Evolutionary conservation across 2,113 vertebrate species (phyloP).

Genomic region (Nanger granti): DNA sequence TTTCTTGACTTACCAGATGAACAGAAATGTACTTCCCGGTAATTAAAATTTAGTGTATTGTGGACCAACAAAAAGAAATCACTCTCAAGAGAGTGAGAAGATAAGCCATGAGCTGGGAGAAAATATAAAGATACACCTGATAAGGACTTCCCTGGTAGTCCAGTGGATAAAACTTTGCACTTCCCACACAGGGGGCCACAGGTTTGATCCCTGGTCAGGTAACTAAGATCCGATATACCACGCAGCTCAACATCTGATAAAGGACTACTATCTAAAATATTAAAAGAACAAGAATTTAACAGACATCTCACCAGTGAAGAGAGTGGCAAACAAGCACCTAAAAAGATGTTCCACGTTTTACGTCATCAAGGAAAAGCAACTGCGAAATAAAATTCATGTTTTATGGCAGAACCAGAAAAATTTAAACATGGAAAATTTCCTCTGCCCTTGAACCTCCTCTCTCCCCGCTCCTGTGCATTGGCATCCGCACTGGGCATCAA

Average conservation of each 20-base stretch:
- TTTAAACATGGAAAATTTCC: neutral
- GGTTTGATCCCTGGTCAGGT: neutral
- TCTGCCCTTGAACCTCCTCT: neutral
- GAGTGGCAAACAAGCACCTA: neutral
- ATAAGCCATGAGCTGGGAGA: neutral
- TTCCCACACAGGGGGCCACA: neutral
- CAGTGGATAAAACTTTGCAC: neutral
- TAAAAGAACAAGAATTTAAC: neutral
- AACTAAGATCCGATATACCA: neutral
- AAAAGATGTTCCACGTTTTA: neutral
- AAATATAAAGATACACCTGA: neutral
- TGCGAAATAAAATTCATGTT: neutral
- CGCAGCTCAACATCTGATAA: neutral
- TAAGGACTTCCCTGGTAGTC: neutral
- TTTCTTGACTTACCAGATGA: neutral
- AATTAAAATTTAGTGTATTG: neutral
- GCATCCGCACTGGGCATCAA: no score
- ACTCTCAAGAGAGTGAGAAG: neutral
- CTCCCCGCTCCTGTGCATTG: neutral
- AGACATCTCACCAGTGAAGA: neutral
- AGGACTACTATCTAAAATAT: neutral
- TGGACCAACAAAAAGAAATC: neutral
- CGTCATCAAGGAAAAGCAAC: neutral
- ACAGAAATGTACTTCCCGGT: neutral
- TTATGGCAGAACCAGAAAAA: neutral